Evolutionary conservation across 2,888 invertebrate genomes (phyloP), one percentile per base, ranked within the genome.

Genomic region (Patella depressa): DNA sequence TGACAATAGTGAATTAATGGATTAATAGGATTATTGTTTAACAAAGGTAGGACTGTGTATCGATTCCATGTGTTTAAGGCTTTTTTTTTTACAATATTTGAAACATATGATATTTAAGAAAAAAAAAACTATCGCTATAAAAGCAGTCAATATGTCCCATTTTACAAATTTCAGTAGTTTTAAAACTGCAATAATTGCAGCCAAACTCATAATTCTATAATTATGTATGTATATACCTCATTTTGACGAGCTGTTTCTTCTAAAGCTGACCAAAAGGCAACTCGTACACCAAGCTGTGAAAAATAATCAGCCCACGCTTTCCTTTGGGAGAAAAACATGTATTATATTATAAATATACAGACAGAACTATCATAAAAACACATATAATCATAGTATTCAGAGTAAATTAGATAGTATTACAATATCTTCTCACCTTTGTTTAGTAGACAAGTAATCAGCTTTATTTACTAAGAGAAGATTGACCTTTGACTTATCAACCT

Each of bases 391-490:
- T 14, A 24, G 45, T 15, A 79, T 17, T 65, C 3, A 73, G 54
- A n/a, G 17, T 73, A 15, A 79, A n/a, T 53, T 29, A 45, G n/a
- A 78, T 2, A 59, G 69, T 74, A 57, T 9, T 15, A 12, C 14
- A 15, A 53, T 29, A 53, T 29, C n/a, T 17, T 53, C 73, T 71
- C 83, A 89, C 81, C 98, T 94, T 91, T 98, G 98, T 83, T 94
- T 92, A 71, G 94, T 93, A 0, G 94, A 96, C 19, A 98, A 93
- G 88, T 96, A 95, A 91, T 99, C 99, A 0, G 99, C 96, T 91
- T 99, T 99, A 92, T 99, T 99, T 45, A 99, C 93, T 54, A 99
- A 93, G 55, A 99, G 93, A 89, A 98, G 93, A 90, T 96, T 96
- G 80, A 94, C 92, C 90, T 97, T 97, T 24, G 93, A 90, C 0